Evolutionary conservation across 2,113 vertebrate species (phyloP), one percentile per base, ranked within the genome.

Genomic region (Hystrix cristata): DNA sequence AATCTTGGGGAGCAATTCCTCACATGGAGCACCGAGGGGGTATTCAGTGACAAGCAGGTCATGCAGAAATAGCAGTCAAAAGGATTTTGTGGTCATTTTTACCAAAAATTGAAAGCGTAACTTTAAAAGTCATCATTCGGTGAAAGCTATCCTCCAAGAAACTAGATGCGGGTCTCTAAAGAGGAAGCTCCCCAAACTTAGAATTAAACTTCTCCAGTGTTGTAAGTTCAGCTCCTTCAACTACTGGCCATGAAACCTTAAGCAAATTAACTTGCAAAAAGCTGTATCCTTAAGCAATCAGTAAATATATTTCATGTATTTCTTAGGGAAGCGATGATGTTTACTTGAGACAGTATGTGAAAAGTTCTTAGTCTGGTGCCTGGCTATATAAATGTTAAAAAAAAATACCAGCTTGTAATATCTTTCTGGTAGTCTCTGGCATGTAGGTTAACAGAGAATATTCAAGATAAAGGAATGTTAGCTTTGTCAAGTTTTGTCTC

Each of bases 41-140:
- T 78, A 55, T 76, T 90, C 84, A 81, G 4, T 65, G 59, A 79
- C 67, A 95, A 95, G 53, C 38, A 64, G 21, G 6, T 95, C 51
- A n/a, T n/a, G 38, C 11, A 82, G 64, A 91, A 95, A 53, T 5
- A 34, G 81, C 16, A 34, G 14, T 94, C 79, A 29, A 55, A 60
- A 11, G 43, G 62, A 84, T 62, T 74, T 83, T 51, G 16, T 53
- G 87, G 18, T 80, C 18, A 87, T 8, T 48, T 92, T 96, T 90
- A 65, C 65, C 81, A 91, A 91, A 90, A 82, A 3, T 92, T 94
- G 21, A 83, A 92, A 87, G 11, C 5, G 74, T 43, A 51, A 74
- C 13, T 79, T 94, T 92, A 69, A 92, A 90, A 79, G 27, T 65
- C 85, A 93, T 64, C 91, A 95, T 88, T 80, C 19, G 62, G n/a